Evolutionary conservation across 2,797 vertebrate genomes (phyloP), one percentile per base, ranked within the genome.

Genomic region (Lates japonicus): DNA sequence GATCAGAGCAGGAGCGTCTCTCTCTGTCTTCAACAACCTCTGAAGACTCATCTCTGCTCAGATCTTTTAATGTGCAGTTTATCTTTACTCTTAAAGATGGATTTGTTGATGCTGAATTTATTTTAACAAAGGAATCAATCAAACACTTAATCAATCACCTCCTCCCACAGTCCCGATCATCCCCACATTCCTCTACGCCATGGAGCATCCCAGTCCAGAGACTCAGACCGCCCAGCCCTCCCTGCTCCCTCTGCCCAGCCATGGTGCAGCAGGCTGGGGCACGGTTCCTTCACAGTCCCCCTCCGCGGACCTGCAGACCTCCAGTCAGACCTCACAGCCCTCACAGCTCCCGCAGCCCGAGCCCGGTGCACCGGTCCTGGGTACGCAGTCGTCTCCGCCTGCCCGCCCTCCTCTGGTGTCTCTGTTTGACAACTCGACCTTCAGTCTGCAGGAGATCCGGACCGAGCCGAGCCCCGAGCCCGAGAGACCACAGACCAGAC

Each of bases 121-220:
- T 46, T 58, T 39, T 19, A 31, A 57, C 14, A 0, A 57, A 25
- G 8, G 0, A 35, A 25, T 48, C 0, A 51, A 64, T 13, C 4
- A 9, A 52, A 25, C 0, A 14, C 2, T 44, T 1, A 57, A 7
- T 42, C 4, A 22, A 33, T n/a, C 29, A 5, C 9, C 55, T 11
- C 48, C 4, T 35, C 37, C 89, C 82, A 16, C 92, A 99, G 97
- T 98, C 52, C 97, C 98, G 0, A 98, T 98, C 57, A 85, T 98
- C 76, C 98, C 97, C 12, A 97, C 95, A 3, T 97, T 97, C 94
- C 95, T 99, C 5, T 98, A 97, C 14, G 86, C 91, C 25, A 92
- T 85, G 0, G 96, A 98, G 52, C 93, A 96, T 6, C 80, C 92
- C 66, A 91, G 80, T 0, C 33, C 57, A 16, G 94, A 92, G 35